These are phyloP conservation scores for Peribatodes rhomboidaria DNA, from an alignment of 2,888 invertebrate species.

Conservation along the genomic window DNA sequence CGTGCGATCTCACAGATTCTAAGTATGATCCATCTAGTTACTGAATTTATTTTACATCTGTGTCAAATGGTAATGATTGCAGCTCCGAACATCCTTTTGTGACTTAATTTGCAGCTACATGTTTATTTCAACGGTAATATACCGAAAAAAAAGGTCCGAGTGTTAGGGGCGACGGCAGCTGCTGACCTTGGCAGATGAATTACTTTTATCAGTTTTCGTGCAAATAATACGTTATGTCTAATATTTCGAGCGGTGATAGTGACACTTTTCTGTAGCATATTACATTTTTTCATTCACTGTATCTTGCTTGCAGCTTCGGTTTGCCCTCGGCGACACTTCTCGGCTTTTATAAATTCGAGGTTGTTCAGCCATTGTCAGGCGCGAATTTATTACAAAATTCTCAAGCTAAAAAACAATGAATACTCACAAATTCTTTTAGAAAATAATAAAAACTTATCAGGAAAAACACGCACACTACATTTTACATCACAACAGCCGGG, in stretches of 20 bases:
- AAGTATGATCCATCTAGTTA: conserved; percentile 77
- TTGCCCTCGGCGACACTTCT: conserved; percentile 42
- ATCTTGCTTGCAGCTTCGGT: conserved; percentile 36
- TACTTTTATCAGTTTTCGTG: conserved; percentile 30
- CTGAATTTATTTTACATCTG: conserved; percentile 54
- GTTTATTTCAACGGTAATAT: conserved; percentile 57
- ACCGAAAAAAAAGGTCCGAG: conserved; percentile 61
- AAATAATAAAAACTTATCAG: conserved; percentile 69
- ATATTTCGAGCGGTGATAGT: conserved; percentile 26
- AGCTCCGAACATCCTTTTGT: conserved; percentile 71
- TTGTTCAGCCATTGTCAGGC: conserved; percentile 66
- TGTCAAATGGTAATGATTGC: conserved; percentile 68
- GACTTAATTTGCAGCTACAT: conserved; percentile 70
- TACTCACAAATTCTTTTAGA: conserved; percentile 68
- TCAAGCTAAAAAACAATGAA: conserved; percentile 51
- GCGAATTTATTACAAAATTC: conserved; percentile 28
- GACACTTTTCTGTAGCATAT: conserved; percentile 22
- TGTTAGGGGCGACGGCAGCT: conserved; percentile 34
- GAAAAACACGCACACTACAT: conserved; percentile 70
- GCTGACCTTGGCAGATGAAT: conserved; percentile 44
- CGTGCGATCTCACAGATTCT: conserved; percentile 52
- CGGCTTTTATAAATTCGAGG: conserved; percentile 61
- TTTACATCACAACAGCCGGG: conserved; percentile 73
- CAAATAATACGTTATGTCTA: conserved; percentile 38
- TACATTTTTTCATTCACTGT: conserved; percentile 41